Evolutionary conservation across 2,797 vertebrate species (phyloP).

Genomic region (Neosilurus mollespiculum): DNA sequence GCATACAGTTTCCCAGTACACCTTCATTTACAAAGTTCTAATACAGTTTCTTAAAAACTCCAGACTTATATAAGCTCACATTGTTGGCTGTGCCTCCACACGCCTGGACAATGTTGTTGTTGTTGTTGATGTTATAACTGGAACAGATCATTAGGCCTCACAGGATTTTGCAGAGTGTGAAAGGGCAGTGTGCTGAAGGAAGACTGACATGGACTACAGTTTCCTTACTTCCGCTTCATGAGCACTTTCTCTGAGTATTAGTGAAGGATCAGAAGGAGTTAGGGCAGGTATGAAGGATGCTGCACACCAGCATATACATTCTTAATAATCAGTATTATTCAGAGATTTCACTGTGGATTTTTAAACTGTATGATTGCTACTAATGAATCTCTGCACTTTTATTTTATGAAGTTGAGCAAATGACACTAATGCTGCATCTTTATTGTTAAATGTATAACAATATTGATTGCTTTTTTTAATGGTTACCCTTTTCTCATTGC

Average conservation of each 20-base stretch:
- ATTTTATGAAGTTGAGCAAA: slow-evolving; percentile 65
- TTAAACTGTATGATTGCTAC: slow-evolving; percentile 59
- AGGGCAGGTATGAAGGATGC: slow-evolving; percentile 52
- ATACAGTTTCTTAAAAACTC: slow-evolving; percentile 95
- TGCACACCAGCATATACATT: slow-evolving; percentile 58
- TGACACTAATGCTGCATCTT: slow-evolving; percentile 57
- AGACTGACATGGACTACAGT: slow-evolving; percentile 16
- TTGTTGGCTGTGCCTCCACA: background rate
- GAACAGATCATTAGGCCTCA: slow-evolving; percentile 26
- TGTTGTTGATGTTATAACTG: slow-evolving; percentile 25
- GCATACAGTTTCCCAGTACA: slow-evolving; percentile 94
- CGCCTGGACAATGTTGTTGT: slow-evolving; percentile 29
- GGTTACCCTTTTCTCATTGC: slow-evolving; percentile 23
- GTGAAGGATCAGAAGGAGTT: slow-evolving; percentile 44
- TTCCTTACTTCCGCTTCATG: slow-evolving; percentile 12
- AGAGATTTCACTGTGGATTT: slow-evolving; percentile 60
- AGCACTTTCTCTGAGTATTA: slow-evolving; percentile 56
- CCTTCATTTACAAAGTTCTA: slow-evolving; percentile 92
- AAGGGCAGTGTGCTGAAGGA: slow-evolving; percentile 32
- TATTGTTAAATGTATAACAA: slow-evolving; percentile 48
- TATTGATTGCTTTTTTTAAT: slow-evolving; percentile 33
- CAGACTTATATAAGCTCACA: slow-evolving; percentile 83
- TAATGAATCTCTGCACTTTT: slow-evolving; percentile 74
- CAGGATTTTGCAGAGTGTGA: slow-evolving; percentile 45
- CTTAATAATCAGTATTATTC: slow-evolving; percentile 67